Conservation (phyloP, 23 tunicate species). For the Pegea sp. region DNA sequence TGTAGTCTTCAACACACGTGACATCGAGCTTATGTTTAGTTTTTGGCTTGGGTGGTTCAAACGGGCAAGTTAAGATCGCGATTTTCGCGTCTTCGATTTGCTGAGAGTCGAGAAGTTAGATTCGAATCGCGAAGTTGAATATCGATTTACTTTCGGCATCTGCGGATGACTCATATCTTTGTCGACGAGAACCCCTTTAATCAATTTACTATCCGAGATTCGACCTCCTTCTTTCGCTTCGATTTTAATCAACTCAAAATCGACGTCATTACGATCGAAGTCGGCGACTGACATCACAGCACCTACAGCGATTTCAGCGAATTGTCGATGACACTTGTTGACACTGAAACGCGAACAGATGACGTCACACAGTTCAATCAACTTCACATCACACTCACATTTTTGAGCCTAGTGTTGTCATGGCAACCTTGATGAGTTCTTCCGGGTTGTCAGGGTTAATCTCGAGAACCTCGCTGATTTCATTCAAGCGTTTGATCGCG, state of each 20-base stretch:
- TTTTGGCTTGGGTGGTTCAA: slow-evolving; percentile 99
- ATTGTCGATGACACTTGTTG: slow-evolving; percentile 92
- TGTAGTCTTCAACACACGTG: slow-evolving; percentile 94
- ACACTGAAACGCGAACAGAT: slow-evolving; percentile 37
- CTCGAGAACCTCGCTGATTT: slow-evolving; percentile 74
- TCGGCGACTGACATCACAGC: slow-evolving; percentile 98
- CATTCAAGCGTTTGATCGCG: slow-evolving; percentile 61
- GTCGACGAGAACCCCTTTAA: slow-evolving; percentile 97
- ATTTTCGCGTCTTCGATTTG: slow-evolving; percentile 76
- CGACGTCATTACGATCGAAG: slow-evolving; percentile 89
- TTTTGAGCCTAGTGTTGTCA: slow-evolving; percentile 95
- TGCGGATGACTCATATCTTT: slow-evolving; percentile 99
- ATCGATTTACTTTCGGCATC: slow-evolving; percentile 98
- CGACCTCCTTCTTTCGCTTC: slow-evolving; percentile 95
- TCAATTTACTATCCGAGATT: slow-evolving; percentile 80
- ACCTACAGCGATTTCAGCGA: slow-evolving; percentile 95
- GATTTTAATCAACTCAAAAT: slow-evolving; percentile 94
- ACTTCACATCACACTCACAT: too few species aligned
- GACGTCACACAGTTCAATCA: too few species aligned
- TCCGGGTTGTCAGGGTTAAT: slow-evolving; percentile 41
- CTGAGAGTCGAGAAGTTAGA: too few species aligned
- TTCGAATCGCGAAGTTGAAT: too few species aligned
- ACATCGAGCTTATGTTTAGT: slow-evolving; percentile 99
- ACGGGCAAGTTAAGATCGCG: slow-evolving; percentile 97
- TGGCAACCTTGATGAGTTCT: slow-evolving; percentile 75